Evolutionary conservation across 37 sponge, comb jelly and placozoan species (phyloP), one percentile per base, ranked within the genome.

Genomic region (Amphimedon queenslandica): DNA sequence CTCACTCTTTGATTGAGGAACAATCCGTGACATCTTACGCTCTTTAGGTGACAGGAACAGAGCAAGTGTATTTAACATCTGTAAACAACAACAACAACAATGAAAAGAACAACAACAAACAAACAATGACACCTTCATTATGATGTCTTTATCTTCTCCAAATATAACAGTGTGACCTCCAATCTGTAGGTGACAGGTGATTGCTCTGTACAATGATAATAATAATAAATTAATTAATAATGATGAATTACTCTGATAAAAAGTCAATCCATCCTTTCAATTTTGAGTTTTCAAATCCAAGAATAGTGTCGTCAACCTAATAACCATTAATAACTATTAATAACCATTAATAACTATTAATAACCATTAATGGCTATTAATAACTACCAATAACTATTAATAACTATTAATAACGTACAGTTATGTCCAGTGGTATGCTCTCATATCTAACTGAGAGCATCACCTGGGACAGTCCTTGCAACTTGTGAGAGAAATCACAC

Each of bases 1-100:
- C 21, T 11, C 27, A 6, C n/a, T n/a, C 55, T 3, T 47, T 16
- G 70, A 72, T n/a, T 27, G 18, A 23, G 43, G 47, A 24, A 72
- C 63, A 1, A 74, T 29, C 30, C 81, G 79, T 1, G 90, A 85
- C 64, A 81, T 73, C 56, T 79, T 84, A 30, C 80, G 32, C 53
- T 93, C 93, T 35, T 82, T 74, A 16, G 69, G 53, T 21, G 86
- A 67, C 24, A 88, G 81, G 43, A 93, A 85, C 47, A 93, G 61
- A 11, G 74, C 93, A 57, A 93, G 67, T 42, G 90, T 88, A 36
- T 43, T 36, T 40, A 93, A 78, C 88, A 87, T 86, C 91, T 90
- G 65, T 32, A 25, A 6, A 16, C n/a, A 40, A 4, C 58, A 70
- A 40, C 47, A 31, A 67, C 4, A 77, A 21, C 23, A 65, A 51